These are phyloP conservation scores for Microtus pennsylvanicus DNA, from an alignment of 2,113 vertebrate species.

Conservation along the genomic window DNA sequence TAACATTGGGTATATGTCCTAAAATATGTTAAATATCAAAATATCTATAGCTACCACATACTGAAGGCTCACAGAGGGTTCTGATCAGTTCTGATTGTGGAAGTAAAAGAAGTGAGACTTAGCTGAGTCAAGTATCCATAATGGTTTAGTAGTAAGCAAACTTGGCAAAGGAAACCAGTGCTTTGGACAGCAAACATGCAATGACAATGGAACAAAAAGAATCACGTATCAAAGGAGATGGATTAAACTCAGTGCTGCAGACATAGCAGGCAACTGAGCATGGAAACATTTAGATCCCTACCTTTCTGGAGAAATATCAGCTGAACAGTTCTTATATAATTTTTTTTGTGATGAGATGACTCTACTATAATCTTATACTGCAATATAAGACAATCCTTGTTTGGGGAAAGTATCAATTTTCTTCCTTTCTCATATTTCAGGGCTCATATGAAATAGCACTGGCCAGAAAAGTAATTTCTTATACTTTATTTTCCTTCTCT, in stretches of 20 bases:
- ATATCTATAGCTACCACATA: not conserved
- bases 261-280: not conserved
- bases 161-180: not conserved
- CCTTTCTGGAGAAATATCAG: not conserved
- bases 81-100: not conserved
- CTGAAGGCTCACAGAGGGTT: not conserved
- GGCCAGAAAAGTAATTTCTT: not conserved
- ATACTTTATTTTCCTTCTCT: not conserved
- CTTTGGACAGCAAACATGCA: not conserved
- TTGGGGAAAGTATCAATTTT: not conserved
- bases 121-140: not conserved
- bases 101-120: not conserved
- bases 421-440: constrained; percentile 18
- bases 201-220: not conserved
- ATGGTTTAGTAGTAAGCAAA: not conserved
- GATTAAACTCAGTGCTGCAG: not conserved
- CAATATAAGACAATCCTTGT: not conserved
- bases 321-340: not conserved
- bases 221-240: not conserved
- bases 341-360: not conserved
- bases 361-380: not conserved
- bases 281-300: not conserved
- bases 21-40: not conserved
- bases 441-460: not conserved
- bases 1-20: not conserved